phyloP scores from a whole-genome alignment of 2,797 vertebrate species.

The Garrulus glandarius region DNA sequence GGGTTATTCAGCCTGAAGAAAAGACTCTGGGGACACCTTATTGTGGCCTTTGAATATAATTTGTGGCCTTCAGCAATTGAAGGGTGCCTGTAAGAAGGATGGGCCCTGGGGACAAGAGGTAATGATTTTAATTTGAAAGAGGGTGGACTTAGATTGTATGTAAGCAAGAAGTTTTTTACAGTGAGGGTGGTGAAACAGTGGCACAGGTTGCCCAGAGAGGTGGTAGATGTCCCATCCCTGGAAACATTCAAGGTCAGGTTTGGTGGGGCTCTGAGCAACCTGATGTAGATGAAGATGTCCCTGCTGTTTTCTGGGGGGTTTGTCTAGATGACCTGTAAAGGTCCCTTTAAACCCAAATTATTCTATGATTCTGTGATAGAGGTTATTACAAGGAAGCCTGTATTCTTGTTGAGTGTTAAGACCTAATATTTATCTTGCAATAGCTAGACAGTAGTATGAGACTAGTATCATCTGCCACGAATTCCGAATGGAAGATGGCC shows the following conservation, averaged over 20 bases:
- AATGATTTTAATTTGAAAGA: neutral
- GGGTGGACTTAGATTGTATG: neutral
- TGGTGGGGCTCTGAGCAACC: neutral
- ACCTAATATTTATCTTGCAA: neutral
- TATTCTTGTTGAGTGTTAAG: neutral
- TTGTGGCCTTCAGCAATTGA: neutral
- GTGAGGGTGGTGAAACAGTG: neutral
- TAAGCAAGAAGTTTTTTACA: neutral
- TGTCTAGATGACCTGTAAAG: neutral
- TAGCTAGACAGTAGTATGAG: neutral
- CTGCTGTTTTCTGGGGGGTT: neutral
- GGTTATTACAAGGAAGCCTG: neutral
- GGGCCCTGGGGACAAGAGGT: neutral
- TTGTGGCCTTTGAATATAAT: neutral
- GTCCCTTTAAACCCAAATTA: neutral
- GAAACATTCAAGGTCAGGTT: neutral
- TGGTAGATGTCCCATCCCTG: neutral
- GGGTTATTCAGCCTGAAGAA: neutral
- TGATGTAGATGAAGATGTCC: neutral
- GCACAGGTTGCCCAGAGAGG: neutral
- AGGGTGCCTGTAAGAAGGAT: neutral
- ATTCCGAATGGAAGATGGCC: neutral
- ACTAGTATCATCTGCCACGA: neutral
- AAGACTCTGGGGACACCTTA: neutral
- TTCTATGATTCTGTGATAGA: neutral